phyloP scores from a whole-genome alignment of 2,888 invertebrate genomes.

The Galeopsomyia nigrocyanea region DNA sequence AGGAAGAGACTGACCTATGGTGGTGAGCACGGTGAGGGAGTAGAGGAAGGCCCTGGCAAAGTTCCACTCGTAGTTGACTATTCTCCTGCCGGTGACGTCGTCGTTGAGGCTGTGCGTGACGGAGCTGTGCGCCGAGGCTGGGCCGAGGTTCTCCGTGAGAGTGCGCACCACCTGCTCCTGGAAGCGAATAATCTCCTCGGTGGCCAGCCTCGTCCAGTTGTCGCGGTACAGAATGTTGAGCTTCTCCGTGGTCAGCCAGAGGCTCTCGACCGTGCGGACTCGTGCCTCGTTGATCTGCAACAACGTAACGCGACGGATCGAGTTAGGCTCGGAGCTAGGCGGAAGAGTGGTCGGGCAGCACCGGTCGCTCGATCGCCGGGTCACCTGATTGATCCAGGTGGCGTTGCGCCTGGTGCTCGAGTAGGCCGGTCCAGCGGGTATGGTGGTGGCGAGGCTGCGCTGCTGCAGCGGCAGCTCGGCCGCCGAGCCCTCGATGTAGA shows the following conservation, averaged over 20 bases:
- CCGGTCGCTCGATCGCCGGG: too few species aligned
- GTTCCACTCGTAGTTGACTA: slow-evolving; percentile 83
- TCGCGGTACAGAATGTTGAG: slow-evolving; percentile 90
- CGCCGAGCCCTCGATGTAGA: slow-evolving; percentile 83
- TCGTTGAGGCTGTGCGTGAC: slow-evolving; percentile 67
- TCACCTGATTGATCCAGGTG: slow-evolving; percentile 66
- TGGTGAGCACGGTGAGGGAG: slow-evolving; percentile 93
- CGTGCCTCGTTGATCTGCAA: slow-evolving; percentile 73
- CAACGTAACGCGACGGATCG: neutral
- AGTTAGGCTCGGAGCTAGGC: too few species aligned
- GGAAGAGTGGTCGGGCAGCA: neutral
- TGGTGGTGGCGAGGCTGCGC: slow-evolving; percentile 73
- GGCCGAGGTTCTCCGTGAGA: slow-evolving; percentile 83
- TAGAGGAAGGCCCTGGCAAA: slow-evolving; percentile 93
- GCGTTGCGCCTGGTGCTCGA: slow-evolving; percentile 60
- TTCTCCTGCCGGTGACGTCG: slow-evolving; percentile 59
- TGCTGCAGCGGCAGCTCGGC: slow-evolving; percentile 72
- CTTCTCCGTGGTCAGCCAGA: slow-evolving; percentile 91
- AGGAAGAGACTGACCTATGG: slow-evolving; percentile 79
- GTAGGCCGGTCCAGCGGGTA: slow-evolving; percentile 53
- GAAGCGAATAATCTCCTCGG: slow-evolving; percentile 83
- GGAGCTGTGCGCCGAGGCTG: slow-evolving; percentile 68
- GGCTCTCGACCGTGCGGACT: slow-evolving; percentile 84
- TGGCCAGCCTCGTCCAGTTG: slow-evolving; percentile 89
- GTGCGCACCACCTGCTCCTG: slow-evolving; percentile 87